Percentiles rank a stretch among this genome's conserved stretches.
These are phyloP conservation scores for Aphidius gifuensis DNA, from an alignment of 1,140 invertebrate genomes.

Conservation along the genomic window DNA sequence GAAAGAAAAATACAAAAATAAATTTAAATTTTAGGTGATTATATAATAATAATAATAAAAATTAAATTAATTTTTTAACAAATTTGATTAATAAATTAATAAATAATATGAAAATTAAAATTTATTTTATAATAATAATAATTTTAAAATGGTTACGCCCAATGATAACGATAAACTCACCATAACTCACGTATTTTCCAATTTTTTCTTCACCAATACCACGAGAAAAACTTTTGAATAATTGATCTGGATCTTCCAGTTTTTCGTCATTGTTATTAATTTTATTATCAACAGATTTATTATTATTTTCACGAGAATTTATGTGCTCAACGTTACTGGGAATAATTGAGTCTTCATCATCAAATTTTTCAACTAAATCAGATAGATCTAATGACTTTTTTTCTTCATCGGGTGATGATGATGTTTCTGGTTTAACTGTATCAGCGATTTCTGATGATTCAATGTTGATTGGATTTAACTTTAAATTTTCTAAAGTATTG, in stretches of 20 bases:
- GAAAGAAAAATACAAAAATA: not conserved
- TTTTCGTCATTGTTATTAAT: not conserved
- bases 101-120: not conserved
- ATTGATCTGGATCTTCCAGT: not conserved
- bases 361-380: constrained; percentile 23
- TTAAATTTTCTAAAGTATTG: not conserved
- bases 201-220: constrained; percentile 25
- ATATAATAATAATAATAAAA: not conserved
- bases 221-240: constrained; percentile 4
- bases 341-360: not conserved
- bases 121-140: not conserved
- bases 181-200: constrained; percentile 47
- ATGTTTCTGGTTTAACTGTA: not conserved
- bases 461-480: too few relatives aligned
- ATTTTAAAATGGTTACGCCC: constrained; percentile 38
- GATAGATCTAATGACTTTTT: constrained; percentile 17
- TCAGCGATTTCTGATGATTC: not conserved
- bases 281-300: constrained; percentile 3
- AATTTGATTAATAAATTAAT: not conserved
- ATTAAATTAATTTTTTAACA: constrained; percentile 7
- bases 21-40: not conserved
- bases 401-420: not conserved
- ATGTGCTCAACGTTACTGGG: not conserved
- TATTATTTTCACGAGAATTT: not conserved
- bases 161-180: constrained; percentile 47